Conservation (phyloP, 2,113 vertebrate genomes). For the Vombatus ursinus region DNA sequence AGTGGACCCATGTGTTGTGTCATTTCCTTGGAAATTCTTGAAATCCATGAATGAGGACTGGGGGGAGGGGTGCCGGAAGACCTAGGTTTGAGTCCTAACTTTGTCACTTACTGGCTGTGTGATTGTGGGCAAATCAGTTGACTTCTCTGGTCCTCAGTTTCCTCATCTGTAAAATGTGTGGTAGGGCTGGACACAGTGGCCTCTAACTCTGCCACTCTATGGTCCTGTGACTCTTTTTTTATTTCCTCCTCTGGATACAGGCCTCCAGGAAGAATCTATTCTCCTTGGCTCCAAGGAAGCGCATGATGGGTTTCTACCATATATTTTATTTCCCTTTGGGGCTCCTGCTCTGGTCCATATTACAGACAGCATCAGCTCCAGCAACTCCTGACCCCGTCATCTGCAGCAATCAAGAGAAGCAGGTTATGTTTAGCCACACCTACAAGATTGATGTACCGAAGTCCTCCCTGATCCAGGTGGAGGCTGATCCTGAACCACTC, state of each 20-base stretch:
- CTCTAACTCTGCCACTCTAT: background rate
- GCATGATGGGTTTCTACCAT: constrained; percentile 68
- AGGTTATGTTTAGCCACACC: constrained; percentile 90
- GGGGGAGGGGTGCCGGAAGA: background rate
- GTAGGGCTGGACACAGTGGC: background rate
- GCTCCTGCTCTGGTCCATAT: constrained; percentile 79
- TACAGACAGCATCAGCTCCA: constrained; percentile 68
- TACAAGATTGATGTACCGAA: constrained; percentile 88
- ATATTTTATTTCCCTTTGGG: constrained; percentile 70
- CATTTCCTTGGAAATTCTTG: background rate
- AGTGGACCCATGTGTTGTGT: background rate
- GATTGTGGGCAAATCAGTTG: background rate
- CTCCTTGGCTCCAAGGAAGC: constrained; percentile 32
- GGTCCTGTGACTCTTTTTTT: background rate
- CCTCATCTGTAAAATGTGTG: background rate
- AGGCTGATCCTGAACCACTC: constrained; percentile 78
- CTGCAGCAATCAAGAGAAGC: constrained; percentile 79
- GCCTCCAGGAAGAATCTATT: constrained; percentile 1
- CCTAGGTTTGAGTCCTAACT: background rate
- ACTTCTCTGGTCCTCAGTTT: background rate
- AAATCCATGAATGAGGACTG: background rate
- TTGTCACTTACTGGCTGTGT: background rate
- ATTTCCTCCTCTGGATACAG: constrained; percentile 47
- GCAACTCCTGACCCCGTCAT: constrained; percentile 60
- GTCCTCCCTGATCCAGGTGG: constrained; percentile 84